These are phyloP conservation scores for Lytechinus variegatus DNA, from an alignment of 35 echinoderm and acorn worm genomes.

Conservation along the genomic window DNA sequence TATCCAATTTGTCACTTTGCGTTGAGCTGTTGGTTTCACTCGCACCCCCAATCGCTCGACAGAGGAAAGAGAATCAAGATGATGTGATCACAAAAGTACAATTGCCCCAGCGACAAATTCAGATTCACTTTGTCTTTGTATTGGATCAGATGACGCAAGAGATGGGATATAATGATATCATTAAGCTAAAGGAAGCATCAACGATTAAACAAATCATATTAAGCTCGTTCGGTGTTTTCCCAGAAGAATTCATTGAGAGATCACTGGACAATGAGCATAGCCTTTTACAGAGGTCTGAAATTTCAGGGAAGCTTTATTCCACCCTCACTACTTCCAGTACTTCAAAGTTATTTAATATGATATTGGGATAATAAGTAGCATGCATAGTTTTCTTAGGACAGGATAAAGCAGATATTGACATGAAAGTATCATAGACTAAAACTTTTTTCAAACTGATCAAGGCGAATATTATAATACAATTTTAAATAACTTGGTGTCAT, in stretches of 20 bases:
- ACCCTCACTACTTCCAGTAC: background rate
- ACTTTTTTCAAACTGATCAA: background rate
- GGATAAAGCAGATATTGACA: background rate
- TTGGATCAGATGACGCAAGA: background rate
- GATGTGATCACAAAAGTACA: constrained; percentile 11
- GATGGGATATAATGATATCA: background rate
- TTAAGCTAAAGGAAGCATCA: background rate
- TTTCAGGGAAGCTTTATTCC: background rate
- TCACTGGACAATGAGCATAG: background rate
- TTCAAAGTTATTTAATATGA: too few species aligned
- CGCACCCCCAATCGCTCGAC: background rate
- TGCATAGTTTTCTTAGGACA: background rate
- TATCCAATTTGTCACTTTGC: constrained; percentile 12
- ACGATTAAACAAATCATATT: background rate
- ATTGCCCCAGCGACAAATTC: background rate
- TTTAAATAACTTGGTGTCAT: background rate
- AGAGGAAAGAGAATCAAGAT: constrained; percentile 2
- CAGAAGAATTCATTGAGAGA: background rate
- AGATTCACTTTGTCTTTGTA: background rate
- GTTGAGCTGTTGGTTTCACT: constrained; percentile 17
- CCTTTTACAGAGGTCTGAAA: background rate
- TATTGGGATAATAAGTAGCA: too few species aligned
- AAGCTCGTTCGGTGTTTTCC: background rate
- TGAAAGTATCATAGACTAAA: background rate
- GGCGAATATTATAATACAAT: too few species aligned